Base-by-base conservation (phyloP, 2,113 vertebrate species). In the cattle (Bos taurus) region DNA sequence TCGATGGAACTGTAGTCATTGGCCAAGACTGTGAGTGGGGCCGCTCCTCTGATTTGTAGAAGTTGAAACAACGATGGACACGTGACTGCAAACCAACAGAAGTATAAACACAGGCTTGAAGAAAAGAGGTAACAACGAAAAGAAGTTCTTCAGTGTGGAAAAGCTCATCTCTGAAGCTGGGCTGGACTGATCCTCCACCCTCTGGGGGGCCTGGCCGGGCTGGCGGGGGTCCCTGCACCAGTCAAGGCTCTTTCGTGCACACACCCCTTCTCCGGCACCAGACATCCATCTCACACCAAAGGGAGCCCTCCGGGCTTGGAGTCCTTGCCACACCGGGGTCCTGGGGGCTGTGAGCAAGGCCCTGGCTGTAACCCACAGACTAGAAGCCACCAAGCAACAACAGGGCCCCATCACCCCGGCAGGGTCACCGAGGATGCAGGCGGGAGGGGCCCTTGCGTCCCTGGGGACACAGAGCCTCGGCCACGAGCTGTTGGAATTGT, bases 401-500 rank as follows among this genome's bases (percentile, higher is more conserved):
- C 36, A 15, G 60, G 40, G 25, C 28, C 30, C 36, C 36, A 28
- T 60, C 5, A 30, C 28, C 40, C 83, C 40, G 7, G n/a, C 14
- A 2, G 50, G 91, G 84, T 57, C 80, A 33, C 17, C 0, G 4
- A 21, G 83, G 52, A 30, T 0, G 30, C 16, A 15, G 0, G 19
- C 13, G 16, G 48, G 48, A 62, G 40, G 91, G 67, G 23, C 64
- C 23, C 5, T 17, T 14, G 5, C 0, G 1, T 33, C 97, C 78
- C 77, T 19, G 30, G 87, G 89, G 93, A 60, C 88, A 43, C 56
- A 80, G 33, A 0, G 40, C 54, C 87, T 94, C 0, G 6, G 64
- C 64, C 88, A 12, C 5, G 3, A 21, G 77, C 97, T 91, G 80
- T 16, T 85, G 95, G 93, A 78, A 94, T 96, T 96, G 52, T 93